Percentiles rank a stretch among this genome's conserved stretches.
phyloP scores from a whole-genome alignment of 2,797 vertebrate genomes.

The Rhinatrema bivittatum region DNA sequence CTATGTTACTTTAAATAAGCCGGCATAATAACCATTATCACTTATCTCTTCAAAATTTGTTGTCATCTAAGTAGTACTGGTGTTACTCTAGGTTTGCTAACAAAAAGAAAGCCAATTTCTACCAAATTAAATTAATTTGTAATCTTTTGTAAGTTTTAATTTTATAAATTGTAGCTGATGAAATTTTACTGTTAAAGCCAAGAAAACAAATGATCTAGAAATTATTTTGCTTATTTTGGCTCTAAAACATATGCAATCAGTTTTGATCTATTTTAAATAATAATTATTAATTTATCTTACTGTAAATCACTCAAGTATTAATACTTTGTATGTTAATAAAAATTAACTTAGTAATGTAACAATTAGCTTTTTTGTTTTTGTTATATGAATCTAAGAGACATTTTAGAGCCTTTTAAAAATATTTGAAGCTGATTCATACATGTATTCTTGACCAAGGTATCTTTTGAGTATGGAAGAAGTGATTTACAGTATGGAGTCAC shows the following conservation, averaged over 20 bases:
- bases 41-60: too few relatives aligned
- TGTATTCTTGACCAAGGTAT: slow-evolving; percentile 10
- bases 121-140: too few relatives aligned
- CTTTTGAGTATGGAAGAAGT: slow-evolving; percentile 45
- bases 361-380: slow-evolving; percentile 20
- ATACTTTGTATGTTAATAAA: slow-evolving; percentile 11
- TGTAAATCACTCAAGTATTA: slow-evolving; percentile 26
- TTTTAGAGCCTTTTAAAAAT: slow-evolving; percentile 23
- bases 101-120: too few relatives aligned
- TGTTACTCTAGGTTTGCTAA: too few relatives aligned
- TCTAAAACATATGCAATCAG: slow-evolving; percentile 16
- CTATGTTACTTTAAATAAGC: too few relatives aligned
- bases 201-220: too few relatives aligned
- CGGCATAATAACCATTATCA: too few relatives aligned
- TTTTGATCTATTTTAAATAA: slow-evolving; percentile 19
- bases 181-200: too few relatives aligned
- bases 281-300: slow-evolving; percentile 14
- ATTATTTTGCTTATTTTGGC: background rate
- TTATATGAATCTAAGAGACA: slow-evolving; percentile 16
- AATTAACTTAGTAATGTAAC: too few relatives aligned
- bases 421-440: slow-evolving; percentile 13
- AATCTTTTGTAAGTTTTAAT: slow-evolving; percentile 5
- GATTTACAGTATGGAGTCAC: slow-evolving; percentile 67
- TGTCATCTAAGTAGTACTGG: too few relatives aligned
- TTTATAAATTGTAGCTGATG: slow-evolving; percentile 12